Evolutionary conservation across 2,888 invertebrate genomes (phyloP).

Genomic region (Sympetrum striolatum): DNA sequence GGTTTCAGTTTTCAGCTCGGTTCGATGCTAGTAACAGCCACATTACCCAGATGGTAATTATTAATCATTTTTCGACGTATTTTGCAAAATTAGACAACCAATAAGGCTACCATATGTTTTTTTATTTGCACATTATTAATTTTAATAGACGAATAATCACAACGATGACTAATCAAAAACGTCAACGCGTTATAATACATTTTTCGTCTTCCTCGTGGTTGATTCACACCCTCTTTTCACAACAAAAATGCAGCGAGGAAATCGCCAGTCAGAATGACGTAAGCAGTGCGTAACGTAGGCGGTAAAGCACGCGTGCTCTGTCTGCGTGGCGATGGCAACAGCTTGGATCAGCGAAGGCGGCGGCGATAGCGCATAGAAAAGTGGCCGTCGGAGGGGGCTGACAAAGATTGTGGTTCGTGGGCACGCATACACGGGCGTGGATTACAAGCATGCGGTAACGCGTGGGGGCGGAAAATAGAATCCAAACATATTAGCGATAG

Average conservation of each 20-base stretch:
- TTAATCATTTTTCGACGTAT: no score
- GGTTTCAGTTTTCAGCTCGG: no score
- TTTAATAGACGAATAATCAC: no score
- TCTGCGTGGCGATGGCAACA: background rate
- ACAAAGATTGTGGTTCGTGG: conserved; percentile 8
- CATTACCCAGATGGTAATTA: no score
- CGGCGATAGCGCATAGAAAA: background rate
- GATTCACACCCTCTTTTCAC: background rate
- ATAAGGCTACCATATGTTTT: no score
- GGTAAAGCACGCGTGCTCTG: background rate
- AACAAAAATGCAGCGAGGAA: background rate
- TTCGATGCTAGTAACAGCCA: no score
- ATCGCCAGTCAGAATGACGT: background rate
- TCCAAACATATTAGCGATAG: background rate
- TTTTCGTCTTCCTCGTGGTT: no score
- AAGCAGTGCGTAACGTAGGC: background rate
- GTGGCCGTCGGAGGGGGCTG: background rate
- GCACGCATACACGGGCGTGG: background rate
- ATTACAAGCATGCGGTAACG: background rate
- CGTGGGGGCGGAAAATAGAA: background rate
- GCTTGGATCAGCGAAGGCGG: background rate
- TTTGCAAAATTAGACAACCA: no score
- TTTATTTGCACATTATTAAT: no score
- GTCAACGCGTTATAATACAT: no score
- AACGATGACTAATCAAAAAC: no score